Evolutionary conservation across 2,797 vertebrate genomes (phyloP).

Genomic region (Gymnodraco acuticeps): DNA sequence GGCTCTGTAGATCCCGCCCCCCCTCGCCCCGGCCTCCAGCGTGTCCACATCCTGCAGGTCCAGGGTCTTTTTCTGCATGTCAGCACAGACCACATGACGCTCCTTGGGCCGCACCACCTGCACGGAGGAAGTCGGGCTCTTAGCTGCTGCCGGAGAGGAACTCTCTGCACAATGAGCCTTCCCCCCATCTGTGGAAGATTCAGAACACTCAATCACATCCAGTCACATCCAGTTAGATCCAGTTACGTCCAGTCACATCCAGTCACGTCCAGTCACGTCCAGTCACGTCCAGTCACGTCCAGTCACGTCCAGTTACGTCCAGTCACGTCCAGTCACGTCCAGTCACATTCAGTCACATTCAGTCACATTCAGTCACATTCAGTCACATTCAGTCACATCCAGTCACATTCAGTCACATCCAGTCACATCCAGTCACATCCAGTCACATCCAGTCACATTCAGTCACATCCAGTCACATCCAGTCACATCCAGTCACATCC

Average conservation of each 20-base stretch:
- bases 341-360: too few relatives aligned
- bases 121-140: constrained; percentile 74
- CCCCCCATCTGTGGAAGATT: constrained; percentile 73
- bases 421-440: too few relatives aligned
- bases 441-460: neutral
- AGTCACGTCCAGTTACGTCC: too few relatives aligned
- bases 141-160: constrained; percentile 51
- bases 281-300: too few relatives aligned
- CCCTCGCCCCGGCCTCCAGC: constrained; percentile 54
- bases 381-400: too few relatives aligned
- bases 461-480: too few relatives aligned
- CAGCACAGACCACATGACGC: constrained; percentile 69
- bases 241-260: too few relatives aligned
- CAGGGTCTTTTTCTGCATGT: constrained; percentile 74
- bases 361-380: too few relatives aligned
- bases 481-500: too few relatives aligned
- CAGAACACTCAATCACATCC: neutral
- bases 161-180: constrained; percentile 66
- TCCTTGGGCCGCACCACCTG: constrained; percentile 93
- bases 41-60: constrained; percentile 73
- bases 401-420: too few relatives aligned
- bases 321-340: too few relatives aligned
- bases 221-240: neutral
- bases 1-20: constrained; percentile 66
- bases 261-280: too few relatives aligned